Base-by-base conservation (phyloP, 2,113 vertebrate species). In the Dipodomys stephensi region DNA sequence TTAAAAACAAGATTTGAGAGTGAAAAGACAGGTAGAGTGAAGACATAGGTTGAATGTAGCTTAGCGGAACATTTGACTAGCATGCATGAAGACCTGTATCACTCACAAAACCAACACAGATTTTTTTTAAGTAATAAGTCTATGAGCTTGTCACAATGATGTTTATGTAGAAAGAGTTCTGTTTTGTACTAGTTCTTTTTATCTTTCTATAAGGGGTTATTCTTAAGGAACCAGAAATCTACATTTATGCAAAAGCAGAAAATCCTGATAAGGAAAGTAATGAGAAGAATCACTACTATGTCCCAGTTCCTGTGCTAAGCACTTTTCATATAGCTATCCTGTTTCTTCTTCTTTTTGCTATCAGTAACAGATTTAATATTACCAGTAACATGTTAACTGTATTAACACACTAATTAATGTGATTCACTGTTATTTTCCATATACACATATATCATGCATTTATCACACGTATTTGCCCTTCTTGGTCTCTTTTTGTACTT, bases 1-100 rank as follows among this genome's bases (percentile, higher is more conserved):
- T 89, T 87, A 91, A 83, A 95, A 88, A 69, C 60, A 86, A 89
- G 65, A 46, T 27, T 77, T 60, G 57, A 22, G 60, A 19, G 4
- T 62, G 4, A 62, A 62, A 62, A 22, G 3, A 39, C 39, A 39
- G 39, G 39, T 39, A 49, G 49, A 12, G 85, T 44, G 15, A 49
- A 73, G 77, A 85, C 79, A 80, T 19, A 11, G 30, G 23, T 44
- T 20, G 13, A 7, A 4, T 72, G 23, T 27, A 65, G 60, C 32
- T 27, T 16, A 44, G 25, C 19, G 44, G 16, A 67, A 18, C 62
- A 62, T 57, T 18, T 83, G 62, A 27, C 12, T 53, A 28, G 32
- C 27, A 25, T 60, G 49, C 2, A 35, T 60, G 22, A 71, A 25
- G n/a, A 49, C 71, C 83, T 60, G 67, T 23, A 35, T 13, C 69